Evolutionary conservation across 2,797 vertebrate species (phyloP), one percentile per base, ranked within the genome.

Genomic region (Gymnothorax reevesii): DNA sequence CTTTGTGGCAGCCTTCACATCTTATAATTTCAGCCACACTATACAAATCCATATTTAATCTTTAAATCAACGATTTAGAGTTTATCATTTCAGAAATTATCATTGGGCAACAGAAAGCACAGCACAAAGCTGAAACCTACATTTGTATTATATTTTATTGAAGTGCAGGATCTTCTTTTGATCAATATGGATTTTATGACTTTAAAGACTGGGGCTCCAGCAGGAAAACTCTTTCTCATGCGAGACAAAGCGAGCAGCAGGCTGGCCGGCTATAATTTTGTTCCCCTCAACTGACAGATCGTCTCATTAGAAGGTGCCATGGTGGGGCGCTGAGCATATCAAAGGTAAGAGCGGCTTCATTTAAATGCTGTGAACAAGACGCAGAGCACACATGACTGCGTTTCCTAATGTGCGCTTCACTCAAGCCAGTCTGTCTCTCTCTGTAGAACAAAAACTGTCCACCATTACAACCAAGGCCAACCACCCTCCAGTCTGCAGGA

Each of bases 361-460:
- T 91, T 88, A 89, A 87, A 90, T 92, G 86, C 90, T 82, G 85
- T 73, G 15, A 75, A 84, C 4, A 17, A 83, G 83, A 82, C 83
- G 82, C 83, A 80, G 49, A 49, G 71, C 88, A 88, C 91, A 88
- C 88, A 89, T 71, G 83, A 71, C 86, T 87, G 90, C 82, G 33
- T 88, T 89, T 88, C 88, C 86, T 90, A 92, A 92, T 90, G 89
- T 88, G 86, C 71, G 86, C 90, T 87, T 89, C 89, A 86, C 87
- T 88, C 87, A 13, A 83, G 82, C 80, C 82, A 77, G 85, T 86
- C 85, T 89, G 83, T 79, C 42, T 7, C 42, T 64, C 83, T 73
- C 71, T 15, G 15, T 54, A 86, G 33, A 69, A 52, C 22, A 15
- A 42, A 82, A 85, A 73, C 69, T 52, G 69, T 64, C 80, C 69